Base-by-base conservation (phyloP, 2,797 vertebrate species). In the Aldrovandia affinis region DNA sequence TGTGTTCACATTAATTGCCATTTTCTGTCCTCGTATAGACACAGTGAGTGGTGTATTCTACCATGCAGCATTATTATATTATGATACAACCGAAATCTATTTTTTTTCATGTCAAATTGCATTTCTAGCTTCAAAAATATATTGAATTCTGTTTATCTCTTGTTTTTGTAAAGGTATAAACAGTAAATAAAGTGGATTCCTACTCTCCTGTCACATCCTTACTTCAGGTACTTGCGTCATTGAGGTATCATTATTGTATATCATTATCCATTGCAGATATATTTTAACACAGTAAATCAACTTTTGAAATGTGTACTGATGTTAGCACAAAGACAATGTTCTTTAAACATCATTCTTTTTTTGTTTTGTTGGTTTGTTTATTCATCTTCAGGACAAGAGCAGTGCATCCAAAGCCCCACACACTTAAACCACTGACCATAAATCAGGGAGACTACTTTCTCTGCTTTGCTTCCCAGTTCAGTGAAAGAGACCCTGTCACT, bases 221-320 rank as follows among this genome's bases (percentile, higher is more conserved):
- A 59, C 75, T 75, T 75, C 81, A 83, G 81, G 55, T 80, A 78
- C 68, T 81, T 18, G 54, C 33, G 42, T 81, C 57, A 83, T 30
- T 86, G 85, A 86, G 85, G 85, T 86, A 86, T 86, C 20, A 75
- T 73, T 30, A 50, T 84, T 52, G 68, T 73, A 57, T 80, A 57
- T 80, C 25, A 70, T 55, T 83, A 81, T 68, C 36, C 25, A 6
- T 65, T 84, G 77, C 57, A 77, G n/a, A 36, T 39, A 59, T 42
- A 30, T 77, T 52, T 77, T 33, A 78, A 18, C 47, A 83, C 39
- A 55, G 33, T 75, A 73, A 22, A 59, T 83, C 30, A 83, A 83
- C 70, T 57, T 20, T 68, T 61, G 30, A 73, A 33, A 54, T 77
- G 78, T n/a, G 22, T 50, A 52, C 30, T 52, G 28, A 52, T 78